These are phyloP conservation scores for Drosophila sechellia DNA, from an alignment of 1,140 invertebrate genomes.

Conservation along the genomic window DNA sequence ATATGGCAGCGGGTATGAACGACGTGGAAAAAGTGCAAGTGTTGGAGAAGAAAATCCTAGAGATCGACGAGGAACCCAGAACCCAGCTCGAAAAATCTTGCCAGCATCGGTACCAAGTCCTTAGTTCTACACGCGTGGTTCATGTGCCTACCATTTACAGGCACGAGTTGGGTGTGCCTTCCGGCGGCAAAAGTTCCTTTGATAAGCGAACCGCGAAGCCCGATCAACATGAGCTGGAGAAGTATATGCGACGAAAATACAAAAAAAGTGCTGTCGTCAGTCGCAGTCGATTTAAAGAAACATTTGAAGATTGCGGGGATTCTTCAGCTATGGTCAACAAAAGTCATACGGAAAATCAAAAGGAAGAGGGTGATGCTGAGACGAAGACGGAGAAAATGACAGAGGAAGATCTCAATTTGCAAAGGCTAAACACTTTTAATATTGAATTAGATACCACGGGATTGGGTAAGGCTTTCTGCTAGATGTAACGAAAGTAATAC, in stretches of 20 bases:
- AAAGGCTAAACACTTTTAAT: constrained; percentile 43
- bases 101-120: neutral
- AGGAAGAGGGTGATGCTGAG: neutral
- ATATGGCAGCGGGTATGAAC: constrained; percentile 29
- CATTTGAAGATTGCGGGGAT: neutral
- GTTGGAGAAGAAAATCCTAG: constrained; percentile 38
- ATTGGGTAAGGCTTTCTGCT: constrained; percentile 30
- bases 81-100: neutral
- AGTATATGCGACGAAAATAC: constrained; percentile 34
- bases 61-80: constrained; percentile 25
- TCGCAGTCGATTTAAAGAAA: constrained; percentile 1
- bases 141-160: neutral
- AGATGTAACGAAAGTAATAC: neutral
- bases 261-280: constrained; percentile 25
- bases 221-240: constrained; percentile 15
- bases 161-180: neutral
- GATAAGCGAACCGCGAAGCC: constrained; percentile 8
- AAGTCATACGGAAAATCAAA: neutral
- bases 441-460: constrained; percentile 18
- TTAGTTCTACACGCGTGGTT: neutral
- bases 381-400: neutral
- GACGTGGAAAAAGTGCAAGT: constrained; percentile 15
- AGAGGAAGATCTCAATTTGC: constrained; percentile 20
- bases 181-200: neutral
- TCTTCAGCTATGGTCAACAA: too few species aligned